Conservation (phyloP, 2,888 invertebrate species). For the Tenthredo notha region DNA sequence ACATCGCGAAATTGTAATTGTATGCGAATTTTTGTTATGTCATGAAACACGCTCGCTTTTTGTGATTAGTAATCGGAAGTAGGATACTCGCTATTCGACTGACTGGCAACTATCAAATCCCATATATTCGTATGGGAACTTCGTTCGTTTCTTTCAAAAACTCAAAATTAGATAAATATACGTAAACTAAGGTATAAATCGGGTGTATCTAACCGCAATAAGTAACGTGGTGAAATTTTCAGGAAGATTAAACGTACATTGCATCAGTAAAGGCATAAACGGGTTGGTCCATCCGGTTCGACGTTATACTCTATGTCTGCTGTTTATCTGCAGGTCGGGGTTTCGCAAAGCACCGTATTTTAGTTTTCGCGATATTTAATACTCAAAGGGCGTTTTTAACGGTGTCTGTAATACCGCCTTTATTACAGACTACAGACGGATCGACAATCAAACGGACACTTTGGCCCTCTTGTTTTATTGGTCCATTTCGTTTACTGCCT, state of each 20-base stretch:
- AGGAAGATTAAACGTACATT: slow-evolving; percentile 8
- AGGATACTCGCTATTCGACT: neutral
- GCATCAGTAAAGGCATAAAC: neutral
- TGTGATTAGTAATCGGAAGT: neutral
- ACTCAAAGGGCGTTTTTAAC: slow-evolving; percentile 49
- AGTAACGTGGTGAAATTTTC: slow-evolving; percentile 7
- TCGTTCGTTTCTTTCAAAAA: neutral
- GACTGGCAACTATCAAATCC: neutral
- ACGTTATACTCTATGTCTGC: slow-evolving; percentile 1
- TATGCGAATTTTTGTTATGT: neutral
- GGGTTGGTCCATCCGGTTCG: slow-evolving; percentile 22
- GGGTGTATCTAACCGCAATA: neutral
- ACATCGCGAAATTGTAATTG: neutral
- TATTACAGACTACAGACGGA: slow-evolving; percentile 69
- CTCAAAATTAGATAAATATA: neutral
- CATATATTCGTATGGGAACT: neutral
- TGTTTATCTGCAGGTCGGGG: slow-evolving; percentile 40
- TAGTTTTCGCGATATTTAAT: slow-evolving; percentile 44
- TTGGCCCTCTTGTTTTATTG: slow-evolving; percentile 67
- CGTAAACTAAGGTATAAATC: neutral
- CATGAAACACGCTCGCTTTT: slow-evolving; percentile 4
- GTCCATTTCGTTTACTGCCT: slow-evolving; percentile 65
- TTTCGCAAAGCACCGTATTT: slow-evolving; percentile 44
- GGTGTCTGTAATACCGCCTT: slow-evolving; percentile 64
- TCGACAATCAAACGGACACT: slow-evolving; percentile 72